phyloP scores from a whole-genome alignment of 2,797 vertebrate genomes.

The Sebastes elongatus region DNA sequence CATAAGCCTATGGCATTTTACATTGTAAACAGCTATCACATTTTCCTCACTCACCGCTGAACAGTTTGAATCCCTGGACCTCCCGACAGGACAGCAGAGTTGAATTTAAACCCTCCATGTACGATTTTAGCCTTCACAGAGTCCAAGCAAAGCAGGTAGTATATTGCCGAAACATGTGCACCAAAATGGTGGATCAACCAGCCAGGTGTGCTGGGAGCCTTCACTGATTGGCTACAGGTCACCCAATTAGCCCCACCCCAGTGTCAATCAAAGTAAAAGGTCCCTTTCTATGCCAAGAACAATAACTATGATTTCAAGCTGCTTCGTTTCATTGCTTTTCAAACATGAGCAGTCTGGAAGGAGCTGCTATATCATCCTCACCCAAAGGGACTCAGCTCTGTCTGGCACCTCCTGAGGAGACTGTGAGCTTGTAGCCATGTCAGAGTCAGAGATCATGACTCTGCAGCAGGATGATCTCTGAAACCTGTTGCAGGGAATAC shows the following conservation, averaged over 20 bases:
- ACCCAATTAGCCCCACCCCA: too few species aligned
- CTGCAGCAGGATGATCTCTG: slow-evolving; percentile 8
- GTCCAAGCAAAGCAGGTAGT: neutral
- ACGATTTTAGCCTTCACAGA: neutral
- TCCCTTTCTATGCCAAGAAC: rapidly evolving
- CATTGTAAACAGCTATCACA: neutral
- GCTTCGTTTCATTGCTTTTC: too few species aligned
- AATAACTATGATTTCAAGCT: too few species aligned
- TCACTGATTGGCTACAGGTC: too few species aligned
- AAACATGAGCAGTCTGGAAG: neutral
- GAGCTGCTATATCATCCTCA: neutral
- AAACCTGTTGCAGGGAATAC: slow-evolving; percentile 14
- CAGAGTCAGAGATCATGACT: neutral
- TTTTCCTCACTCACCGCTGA: neutral
- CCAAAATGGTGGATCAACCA: neutral
- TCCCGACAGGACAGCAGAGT: neutral
- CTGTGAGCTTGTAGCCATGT: neutral
- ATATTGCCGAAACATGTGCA: rapidly evolving
- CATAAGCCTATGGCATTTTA: neutral
- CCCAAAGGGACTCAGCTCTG: neutral
- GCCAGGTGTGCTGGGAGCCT: neutral
- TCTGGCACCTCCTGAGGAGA: slow-evolving; percentile 5
- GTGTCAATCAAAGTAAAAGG: too few species aligned
- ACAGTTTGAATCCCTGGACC: neutral
- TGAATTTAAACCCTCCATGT: neutral